These are phyloP conservation scores for Zaprionus capensis DNA, from an alignment of 1,140 invertebrate genomes.

Conservation along the genomic window DNA sequence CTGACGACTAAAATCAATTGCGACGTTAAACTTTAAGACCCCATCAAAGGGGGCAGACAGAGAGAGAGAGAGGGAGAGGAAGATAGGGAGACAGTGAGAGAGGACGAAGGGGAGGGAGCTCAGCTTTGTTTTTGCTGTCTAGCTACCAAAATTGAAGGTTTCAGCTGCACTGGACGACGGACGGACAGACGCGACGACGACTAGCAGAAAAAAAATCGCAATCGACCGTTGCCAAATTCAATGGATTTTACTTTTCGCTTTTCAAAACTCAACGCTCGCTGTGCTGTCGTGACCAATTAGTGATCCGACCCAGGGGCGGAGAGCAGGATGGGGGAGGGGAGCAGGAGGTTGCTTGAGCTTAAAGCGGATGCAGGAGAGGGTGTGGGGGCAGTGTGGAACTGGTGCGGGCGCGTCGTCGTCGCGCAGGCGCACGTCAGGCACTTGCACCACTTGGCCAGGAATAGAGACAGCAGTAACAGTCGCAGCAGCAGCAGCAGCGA, in stretches of 20 bases:
- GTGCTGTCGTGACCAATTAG: constrained; percentile 80
- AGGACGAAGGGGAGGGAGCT: constrained; percentile 8
- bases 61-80: neutral
- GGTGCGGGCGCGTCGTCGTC: constrained; percentile 44
- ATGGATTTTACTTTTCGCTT: constrained; percentile 82
- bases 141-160: constrained; percentile 72
- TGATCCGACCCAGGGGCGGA: constrained; percentile 61
- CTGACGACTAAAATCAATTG: constrained; percentile 82
- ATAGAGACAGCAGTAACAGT: constrained; percentile 70
- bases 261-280: constrained; percentile 60
- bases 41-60: constrained; percentile 27
- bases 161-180: constrained; percentile 36
- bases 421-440: constrained; percentile 72
- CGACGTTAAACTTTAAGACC: constrained; percentile 75
- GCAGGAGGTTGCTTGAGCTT: neutral
- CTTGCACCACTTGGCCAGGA: constrained; percentile 48
- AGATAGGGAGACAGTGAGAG: neutral
- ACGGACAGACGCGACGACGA: neutral
- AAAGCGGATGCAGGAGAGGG: neutral
- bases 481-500: constrained; percentile 4
- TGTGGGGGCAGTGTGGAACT: constrained; percentile 1
- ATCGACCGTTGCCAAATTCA: constrained; percentile 79
- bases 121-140: constrained; percentile 43
- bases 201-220: constrained; percentile 46
- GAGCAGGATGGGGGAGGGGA: neutral